Evolutionary conservation across 2,797 vertebrate genomes (phyloP).

Genomic region (Notoglanidium macrostoma): DNA sequence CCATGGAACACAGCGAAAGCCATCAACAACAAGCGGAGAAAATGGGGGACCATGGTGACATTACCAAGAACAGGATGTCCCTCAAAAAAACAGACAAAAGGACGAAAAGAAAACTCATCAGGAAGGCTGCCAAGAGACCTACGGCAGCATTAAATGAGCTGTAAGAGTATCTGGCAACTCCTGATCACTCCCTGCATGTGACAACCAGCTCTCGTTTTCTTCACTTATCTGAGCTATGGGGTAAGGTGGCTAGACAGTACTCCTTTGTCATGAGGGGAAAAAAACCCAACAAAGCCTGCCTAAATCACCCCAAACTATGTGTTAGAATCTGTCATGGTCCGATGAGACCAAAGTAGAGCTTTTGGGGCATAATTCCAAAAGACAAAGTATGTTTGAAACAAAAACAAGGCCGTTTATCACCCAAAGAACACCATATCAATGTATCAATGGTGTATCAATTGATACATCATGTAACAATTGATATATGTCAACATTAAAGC

Average conservation of each 20-base stretch:
- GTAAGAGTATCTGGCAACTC: not conserved
- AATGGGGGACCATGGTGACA: not conserved
- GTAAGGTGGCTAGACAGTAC: not conserved
- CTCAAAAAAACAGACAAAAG: not conserved
- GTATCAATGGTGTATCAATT: no score
- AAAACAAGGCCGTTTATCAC: not conserved
- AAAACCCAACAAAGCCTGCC: not conserved
- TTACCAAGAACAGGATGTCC: not conserved
- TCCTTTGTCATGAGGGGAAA: not conserved
- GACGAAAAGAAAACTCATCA: not conserved
- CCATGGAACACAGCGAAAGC: not conserved
- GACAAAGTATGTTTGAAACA: not conserved
- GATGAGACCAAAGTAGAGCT: not conserved
- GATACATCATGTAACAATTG: no score
- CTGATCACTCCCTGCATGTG: not conserved
- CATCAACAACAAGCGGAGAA: not conserved
- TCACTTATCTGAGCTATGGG: not conserved
- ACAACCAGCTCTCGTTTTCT: not conserved
- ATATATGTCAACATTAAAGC: not conserved
- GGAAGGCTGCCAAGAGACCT: not conserved
- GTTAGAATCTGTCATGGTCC: not conserved
- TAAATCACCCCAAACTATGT: not conserved
- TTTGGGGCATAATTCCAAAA: not conserved
- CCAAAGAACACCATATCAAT: not conserved
- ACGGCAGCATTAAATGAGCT: not conserved